phyloP scores from a whole-genome alignment of 2,888 invertebrate genomes.

The Lasioglossum lativentre region DNA sequence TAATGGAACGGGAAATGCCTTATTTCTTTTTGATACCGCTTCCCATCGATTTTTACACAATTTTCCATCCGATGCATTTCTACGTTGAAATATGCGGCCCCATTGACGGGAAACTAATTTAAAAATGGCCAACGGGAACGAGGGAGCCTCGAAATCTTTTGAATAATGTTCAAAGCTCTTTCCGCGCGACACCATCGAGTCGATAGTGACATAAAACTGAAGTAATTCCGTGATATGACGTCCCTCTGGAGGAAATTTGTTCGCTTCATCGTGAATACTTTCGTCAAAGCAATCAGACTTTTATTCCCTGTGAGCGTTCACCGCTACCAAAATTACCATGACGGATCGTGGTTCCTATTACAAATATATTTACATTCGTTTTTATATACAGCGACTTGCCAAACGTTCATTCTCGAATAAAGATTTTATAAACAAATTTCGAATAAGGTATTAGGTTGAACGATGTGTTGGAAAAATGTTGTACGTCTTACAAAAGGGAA shows the following conservation, averaged over 20 bases:
- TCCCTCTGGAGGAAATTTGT: not conserved
- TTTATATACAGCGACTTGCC: not conserved
- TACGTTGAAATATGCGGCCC: slow-evolving; percentile 44
- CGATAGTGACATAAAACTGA: not conserved
- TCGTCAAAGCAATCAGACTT: not conserved
- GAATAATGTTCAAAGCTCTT: slow-evolving; percentile 39
- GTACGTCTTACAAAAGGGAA: not conserved
- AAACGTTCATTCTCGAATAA: no score
- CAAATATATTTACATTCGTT: not conserved
- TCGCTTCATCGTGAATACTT: not conserved
- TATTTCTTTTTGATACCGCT: slow-evolving; percentile 48
- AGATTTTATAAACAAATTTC: no score
- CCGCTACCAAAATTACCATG: no score
- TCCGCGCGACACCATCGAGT: slow-evolving; percentile 25
- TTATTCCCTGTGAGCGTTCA: not conserved
- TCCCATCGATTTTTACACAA: slow-evolving; percentile 38
- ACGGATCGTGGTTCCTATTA: not conserved
- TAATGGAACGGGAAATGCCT: slow-evolving; percentile 45
- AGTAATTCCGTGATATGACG: not conserved
- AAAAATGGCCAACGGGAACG: slow-evolving; percentile 26
- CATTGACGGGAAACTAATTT: slow-evolving; percentile 48
- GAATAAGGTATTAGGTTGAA: not conserved
- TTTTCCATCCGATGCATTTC: slow-evolving; percentile 32
- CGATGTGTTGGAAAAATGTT: not conserved
- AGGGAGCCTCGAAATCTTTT: slow-evolving; percentile 37